These are phyloP conservation scores for Drosophila tripunctata DNA, from an alignment of 2,888 invertebrate species.

Conservation along the genomic window DNA sequence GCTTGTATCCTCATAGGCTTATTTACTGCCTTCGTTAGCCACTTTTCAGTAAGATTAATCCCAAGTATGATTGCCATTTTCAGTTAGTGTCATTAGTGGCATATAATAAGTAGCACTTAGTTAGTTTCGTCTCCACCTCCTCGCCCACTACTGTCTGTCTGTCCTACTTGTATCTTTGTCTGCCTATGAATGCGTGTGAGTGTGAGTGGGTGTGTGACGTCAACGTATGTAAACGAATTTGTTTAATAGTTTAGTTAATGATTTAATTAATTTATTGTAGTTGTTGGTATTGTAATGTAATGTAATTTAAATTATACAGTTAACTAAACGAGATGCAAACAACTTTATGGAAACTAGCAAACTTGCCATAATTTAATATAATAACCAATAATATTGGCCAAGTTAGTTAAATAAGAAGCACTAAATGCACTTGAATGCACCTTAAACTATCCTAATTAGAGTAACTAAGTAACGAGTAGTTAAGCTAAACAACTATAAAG, in stretches of 20 bases:
- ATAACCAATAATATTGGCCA: constrained; percentile 40
- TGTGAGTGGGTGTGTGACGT: constrained; percentile 30
- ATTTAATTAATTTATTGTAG: constrained; percentile 78
- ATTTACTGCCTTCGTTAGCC: not conserved
- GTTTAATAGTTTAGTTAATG: constrained; percentile 65
- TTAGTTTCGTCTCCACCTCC: constrained; percentile 39
- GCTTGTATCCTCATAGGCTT: too few species aligned
- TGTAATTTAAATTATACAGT: constrained; percentile 40
- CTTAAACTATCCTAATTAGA: constrained; percentile 69
- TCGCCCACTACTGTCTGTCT: constrained; percentile 31
- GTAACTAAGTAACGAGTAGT: constrained; percentile 47
- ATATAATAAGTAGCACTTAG: constrained; percentile 23
- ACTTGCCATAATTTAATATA: constrained; percentile 70
- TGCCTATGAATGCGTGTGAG: constrained; percentile 7
- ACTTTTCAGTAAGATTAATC: not conserved
- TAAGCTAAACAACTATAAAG: constrained; percentile 38
- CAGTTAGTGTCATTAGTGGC: constrained; percentile 37
- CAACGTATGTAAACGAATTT: constrained; percentile 57
- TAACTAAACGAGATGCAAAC: constrained; percentile 48
- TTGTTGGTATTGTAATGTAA: constrained; percentile 78
- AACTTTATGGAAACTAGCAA: constrained; percentile 59
- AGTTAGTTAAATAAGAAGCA: constrained; percentile 28
- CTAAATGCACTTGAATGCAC: constrained; percentile 54
- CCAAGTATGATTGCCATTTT: constrained; percentile 1
- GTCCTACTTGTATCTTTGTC: constrained; percentile 29